A percentile compares a stretch with the other conserved stretches of the same genome.
Evolutionary conservation across 2,888 invertebrate species (phyloP).

Genomic region (Apodemia zela): DNA sequence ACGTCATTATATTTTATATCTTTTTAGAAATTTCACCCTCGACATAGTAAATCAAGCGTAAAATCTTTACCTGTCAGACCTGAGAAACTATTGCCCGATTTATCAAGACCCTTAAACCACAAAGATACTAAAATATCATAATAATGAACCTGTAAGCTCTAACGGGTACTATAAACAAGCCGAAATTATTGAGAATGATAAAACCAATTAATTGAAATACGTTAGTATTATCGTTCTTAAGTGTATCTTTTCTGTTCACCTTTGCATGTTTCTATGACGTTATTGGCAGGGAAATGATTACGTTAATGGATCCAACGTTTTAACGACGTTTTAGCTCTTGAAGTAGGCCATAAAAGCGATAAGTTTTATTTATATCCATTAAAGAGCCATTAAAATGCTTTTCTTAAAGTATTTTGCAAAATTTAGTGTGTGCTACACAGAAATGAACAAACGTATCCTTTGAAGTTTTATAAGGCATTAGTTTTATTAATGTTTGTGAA

Average conservation of each 20-base stretch:
- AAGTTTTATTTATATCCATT: conserved; percentile 64
- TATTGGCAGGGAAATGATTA: conserved; percentile 69
- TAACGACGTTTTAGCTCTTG: conserved; percentile 68
- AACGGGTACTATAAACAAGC: background rate
- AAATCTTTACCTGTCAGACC: no score
- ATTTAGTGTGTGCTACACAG: conserved; percentile 4
- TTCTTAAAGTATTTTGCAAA: conserved; percentile 24
- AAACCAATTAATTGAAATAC: conserved; percentile 12
- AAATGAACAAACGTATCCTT: conserved; percentile 14
- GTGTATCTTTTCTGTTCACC: conserved; percentile 32
- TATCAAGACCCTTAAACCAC: no score
- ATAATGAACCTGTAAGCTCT: background rate
- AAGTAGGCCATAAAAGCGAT: conserved; percentile 72
- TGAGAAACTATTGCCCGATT: no score
- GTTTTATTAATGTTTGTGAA: conserved; percentile 19
- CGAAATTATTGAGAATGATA: conserved; percentile 6
- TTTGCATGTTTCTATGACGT: conserved; percentile 66
- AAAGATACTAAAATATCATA: background rate
- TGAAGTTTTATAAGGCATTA: conserved; percentile 10
- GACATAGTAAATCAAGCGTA: no score
- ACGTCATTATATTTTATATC: no score
- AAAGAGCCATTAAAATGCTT: conserved; percentile 37
- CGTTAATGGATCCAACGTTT: conserved; percentile 67
- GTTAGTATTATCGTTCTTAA: background rate
- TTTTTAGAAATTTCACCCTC: no score